Evolutionary conservation across 2,797 vertebrate genomes (phyloP).

Genomic region (Pelobates cultripes): DNA sequence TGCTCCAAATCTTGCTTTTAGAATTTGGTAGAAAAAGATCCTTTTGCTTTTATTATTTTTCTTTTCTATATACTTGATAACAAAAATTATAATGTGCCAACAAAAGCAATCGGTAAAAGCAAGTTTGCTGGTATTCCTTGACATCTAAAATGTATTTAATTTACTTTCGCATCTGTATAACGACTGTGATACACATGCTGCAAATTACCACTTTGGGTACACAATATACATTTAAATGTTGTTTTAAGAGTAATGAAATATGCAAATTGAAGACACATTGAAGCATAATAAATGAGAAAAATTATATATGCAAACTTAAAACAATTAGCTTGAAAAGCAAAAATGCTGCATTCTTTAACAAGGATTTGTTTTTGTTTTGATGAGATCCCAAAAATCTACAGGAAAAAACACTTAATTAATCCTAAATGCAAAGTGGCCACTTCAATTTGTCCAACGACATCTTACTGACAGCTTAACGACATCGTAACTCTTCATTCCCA

Average conservation of each 20-base stretch:
- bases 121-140: not conserved
- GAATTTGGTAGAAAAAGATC: no score
- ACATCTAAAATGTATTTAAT: slow-evolving; percentile 12
- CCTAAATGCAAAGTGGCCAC: no score
- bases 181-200: slow-evolving; percentile 1
- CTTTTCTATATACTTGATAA: not conserved
- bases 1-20: no score
- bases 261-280: slow-evolving; percentile 8
- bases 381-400: no score
- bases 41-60: no score
- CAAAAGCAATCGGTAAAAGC: not conserved
- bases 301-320: not conserved
- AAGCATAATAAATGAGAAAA: not conserved
- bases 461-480: no score
- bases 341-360: not conserved
- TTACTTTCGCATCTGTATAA: slow-evolving; percentile 6
- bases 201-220: slow-evolving; percentile 6
- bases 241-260: slow-evolving; percentile 20
- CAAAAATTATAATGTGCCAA: not conserved
- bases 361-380: not conserved
- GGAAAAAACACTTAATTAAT: no score
- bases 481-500: no score
- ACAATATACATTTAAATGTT: slow-evolving; percentile 18
- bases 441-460: no score
- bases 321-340: not conserved